Evolutionary conservation across 2,888 invertebrate genomes (phyloP).

Genomic region (Chorisops tibialis): DNA sequence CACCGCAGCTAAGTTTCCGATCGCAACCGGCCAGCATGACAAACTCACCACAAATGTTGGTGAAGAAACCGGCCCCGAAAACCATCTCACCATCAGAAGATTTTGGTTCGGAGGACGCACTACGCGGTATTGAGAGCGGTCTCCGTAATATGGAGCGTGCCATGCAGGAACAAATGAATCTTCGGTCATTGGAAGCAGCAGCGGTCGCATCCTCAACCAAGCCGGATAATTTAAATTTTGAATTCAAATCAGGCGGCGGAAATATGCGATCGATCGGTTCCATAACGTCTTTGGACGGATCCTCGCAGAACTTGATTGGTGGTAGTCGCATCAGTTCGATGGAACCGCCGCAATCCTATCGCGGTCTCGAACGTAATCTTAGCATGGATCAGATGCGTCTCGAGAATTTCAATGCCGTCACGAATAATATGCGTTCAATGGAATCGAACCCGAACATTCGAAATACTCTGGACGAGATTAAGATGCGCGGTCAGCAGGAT

Average conservation of each 20-base stretch:
- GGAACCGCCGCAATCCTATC: constrained; percentile 23
- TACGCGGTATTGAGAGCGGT: constrained; percentile 52
- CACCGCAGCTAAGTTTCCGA: constrained; percentile 35
- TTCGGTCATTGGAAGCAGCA: constrained; percentile 47
- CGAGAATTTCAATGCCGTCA: constrained; percentile 31
- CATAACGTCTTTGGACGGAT: constrained; percentile 35
- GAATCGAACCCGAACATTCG: constrained; percentile 37
- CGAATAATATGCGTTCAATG: constrained; percentile 33
- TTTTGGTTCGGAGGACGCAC: constrained; percentile 51
- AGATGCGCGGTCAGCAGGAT: constrained; percentile 25
- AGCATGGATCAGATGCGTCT: constrained; percentile 43
- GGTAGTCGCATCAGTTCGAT: constrained; percentile 29
- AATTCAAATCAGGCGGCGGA: constrained; percentile 35
- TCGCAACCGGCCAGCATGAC: constrained; percentile 33
- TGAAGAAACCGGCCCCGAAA: constrained; percentile 18
- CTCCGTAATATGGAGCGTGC: constrained; percentile 52
- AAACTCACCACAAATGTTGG: constrained; percentile 32
- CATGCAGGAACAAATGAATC: constrained; percentile 53
- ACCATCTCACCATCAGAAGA: constrained; percentile 47
- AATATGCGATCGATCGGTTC: constrained; percentile 36
- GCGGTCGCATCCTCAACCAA: constrained; percentile 39
- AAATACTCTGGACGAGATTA: constrained; percentile 33
- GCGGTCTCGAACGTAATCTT: constrained; percentile 45
- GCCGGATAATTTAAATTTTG: constrained; percentile 29
- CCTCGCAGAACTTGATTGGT: constrained; percentile 34